Percentiles rank a stretch among this genome's conserved stretches.
phyloP scores from a whole-genome alignment of 2,888 invertebrate genomes.

The Eristalinus aeneus region DNA sequence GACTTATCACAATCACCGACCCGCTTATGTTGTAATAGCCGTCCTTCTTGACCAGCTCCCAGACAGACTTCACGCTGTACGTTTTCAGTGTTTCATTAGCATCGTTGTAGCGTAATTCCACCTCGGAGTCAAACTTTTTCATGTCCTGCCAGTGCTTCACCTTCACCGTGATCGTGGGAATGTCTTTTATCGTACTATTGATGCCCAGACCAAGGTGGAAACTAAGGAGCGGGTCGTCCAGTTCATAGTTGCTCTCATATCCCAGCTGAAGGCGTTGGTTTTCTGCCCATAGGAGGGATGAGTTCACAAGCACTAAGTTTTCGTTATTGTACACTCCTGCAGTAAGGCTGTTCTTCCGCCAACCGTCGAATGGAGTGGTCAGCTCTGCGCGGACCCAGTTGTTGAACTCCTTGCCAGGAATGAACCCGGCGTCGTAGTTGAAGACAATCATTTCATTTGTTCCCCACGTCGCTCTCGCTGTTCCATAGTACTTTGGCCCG shows the following conservation, averaged over 20 bases:
- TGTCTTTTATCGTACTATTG: constrained; percentile 83
- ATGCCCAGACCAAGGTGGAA: constrained; percentile 82
- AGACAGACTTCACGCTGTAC: constrained; percentile 86
- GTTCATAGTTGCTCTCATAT: constrained; percentile 81
- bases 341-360: constrained; percentile 82
- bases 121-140: constrained; percentile 81
- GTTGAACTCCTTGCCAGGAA: constrained; percentile 75
- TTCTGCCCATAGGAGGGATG: constrained; percentile 84
- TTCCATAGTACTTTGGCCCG: constrained; percentile 79
- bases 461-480: constrained; percentile 86
- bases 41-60: constrained; percentile 84
- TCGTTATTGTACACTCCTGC: constrained; percentile 81
- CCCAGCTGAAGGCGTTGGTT: constrained; percentile 83
- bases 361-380: constrained; percentile 83
- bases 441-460: constrained; percentile 83
- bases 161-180: constrained; percentile 83
- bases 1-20: constrained; percentile 84
- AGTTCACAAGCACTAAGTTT: constrained; percentile 82
- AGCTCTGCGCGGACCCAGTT: constrained; percentile 81
- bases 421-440: constrained; percentile 76
- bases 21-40: constrained; percentile 83
- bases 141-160: constrained; percentile 82
- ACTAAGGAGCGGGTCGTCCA: constrained; percentile 79
- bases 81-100: constrained; percentile 81
- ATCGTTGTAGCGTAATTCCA: constrained; percentile 81